phyloP scores from a whole-genome alignment of 1,140 invertebrate species.

The Achatina immaculata region DNA sequence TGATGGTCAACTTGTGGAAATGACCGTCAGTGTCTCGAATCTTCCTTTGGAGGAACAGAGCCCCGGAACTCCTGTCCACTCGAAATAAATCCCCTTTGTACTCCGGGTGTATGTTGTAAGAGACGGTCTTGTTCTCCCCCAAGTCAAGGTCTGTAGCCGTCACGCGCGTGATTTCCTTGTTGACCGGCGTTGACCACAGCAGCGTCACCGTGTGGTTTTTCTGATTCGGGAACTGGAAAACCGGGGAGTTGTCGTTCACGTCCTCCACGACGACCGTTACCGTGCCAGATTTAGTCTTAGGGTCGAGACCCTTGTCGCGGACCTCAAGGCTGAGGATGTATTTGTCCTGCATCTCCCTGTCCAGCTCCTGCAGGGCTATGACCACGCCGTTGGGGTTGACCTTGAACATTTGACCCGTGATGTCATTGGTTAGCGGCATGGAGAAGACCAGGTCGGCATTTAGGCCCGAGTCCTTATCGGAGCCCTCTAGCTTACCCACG shows the following conservation, averaged over 20 bases:
- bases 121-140: slow-evolving; percentile 87
- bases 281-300: slow-evolving; percentile 81
- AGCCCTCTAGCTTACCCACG: slow-evolving; percentile 85
- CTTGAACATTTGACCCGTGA: slow-evolving; percentile 58
- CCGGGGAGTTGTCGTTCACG: slow-evolving; percentile 85
- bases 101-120: slow-evolving; percentile 86
- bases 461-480: slow-evolving; percentile 88
- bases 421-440: slow-evolving; percentile 78
- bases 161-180: slow-evolving; percentile 49
- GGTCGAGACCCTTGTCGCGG: slow-evolving; percentile 83
- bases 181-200: slow-evolving; percentile 47
- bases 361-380: slow-evolving; percentile 28
- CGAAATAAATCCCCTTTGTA: slow-evolving; percentile 83
- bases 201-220: slow-evolving; percentile 56
- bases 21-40: slow-evolving; percentile 45
- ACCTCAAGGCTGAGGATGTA: slow-evolving; percentile 73
- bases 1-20: slow-evolving; percentile 47
- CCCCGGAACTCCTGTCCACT: slow-evolving; percentile 49
- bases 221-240: slow-evolving; percentile 76
- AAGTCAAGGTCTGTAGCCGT: slow-evolving; percentile 85
- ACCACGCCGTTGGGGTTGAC: slow-evolving; percentile 42
- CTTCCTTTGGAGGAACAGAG: slow-evolving; percentile 47
- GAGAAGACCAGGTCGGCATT: slow-evolving; percentile 86
- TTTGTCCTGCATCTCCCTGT: slow-evolving; percentile 41
- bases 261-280: slow-evolving; percentile 81